phyloP scores from a whole-genome alignment of 2,888 invertebrate genomes.

The Oligia fasciuncula region DNA sequence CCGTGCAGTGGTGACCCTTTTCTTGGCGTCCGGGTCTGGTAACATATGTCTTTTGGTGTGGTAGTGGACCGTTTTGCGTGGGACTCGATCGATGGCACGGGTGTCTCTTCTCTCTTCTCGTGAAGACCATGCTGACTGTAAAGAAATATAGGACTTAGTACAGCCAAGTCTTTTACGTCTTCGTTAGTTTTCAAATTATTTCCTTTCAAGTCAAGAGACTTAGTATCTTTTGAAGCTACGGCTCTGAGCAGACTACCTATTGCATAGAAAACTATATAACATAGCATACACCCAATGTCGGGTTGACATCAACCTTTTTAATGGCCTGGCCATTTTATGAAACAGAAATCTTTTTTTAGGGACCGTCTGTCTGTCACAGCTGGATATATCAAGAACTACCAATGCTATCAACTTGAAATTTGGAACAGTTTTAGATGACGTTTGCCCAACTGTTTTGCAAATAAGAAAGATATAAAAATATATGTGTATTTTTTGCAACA shows the following conservation, averaged over 20 bases:
- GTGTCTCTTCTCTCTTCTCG: conserved; percentile 62
- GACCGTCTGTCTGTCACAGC: too few relatives aligned
- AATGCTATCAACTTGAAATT: too few relatives aligned
- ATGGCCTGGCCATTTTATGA: background rate
- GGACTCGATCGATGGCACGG: conserved; percentile 31
- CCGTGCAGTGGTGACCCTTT: conserved; percentile 71
- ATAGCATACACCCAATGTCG: background rate
- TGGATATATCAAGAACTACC: too few relatives aligned
- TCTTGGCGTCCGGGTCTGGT: conserved; percentile 72
- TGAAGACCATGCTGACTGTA: conserved; percentile 72
- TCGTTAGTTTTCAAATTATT: too few relatives aligned
- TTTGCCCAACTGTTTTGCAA: too few relatives aligned
- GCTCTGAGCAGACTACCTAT: background rate
- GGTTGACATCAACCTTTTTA: background rate
- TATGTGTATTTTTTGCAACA: too few relatives aligned
- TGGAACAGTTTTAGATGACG: too few relatives aligned
- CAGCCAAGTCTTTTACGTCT: background rate
- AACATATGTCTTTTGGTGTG: conserved; percentile 83
- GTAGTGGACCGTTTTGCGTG: conserved; percentile 72
- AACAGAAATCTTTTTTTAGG: background rate
- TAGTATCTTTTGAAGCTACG: background rate
- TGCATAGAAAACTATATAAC: background rate
- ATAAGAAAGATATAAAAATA: too few relatives aligned
- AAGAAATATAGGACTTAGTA: background rate
- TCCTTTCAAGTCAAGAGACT: too few relatives aligned